Conservation (phyloP, 2,113 vertebrate species). For the Dasyurus viverrinus region DNA sequence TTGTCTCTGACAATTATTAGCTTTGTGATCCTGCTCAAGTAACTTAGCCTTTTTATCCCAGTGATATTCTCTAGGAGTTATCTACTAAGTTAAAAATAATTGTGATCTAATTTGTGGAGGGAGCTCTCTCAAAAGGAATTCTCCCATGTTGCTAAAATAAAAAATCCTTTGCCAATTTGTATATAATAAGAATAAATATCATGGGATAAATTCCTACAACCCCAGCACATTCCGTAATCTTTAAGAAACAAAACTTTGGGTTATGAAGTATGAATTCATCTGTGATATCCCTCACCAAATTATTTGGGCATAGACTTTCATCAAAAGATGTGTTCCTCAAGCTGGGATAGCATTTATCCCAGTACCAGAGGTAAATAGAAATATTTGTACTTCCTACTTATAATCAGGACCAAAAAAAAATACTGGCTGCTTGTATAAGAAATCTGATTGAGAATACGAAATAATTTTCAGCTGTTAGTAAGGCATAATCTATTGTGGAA, state of each 20-base stretch:
- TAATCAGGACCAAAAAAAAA: constrained; percentile 65
- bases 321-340: constrained; percentile 59
- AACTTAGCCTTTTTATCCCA: background rate
- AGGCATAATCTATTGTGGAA: constrained; percentile 68
- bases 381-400: constrained; percentile 66
- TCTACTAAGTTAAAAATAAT: background rate
- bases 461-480: constrained; percentile 74
- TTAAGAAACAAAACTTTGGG: background rate
- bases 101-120: background rate
- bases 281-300: constrained; percentile 17
- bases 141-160: background rate
- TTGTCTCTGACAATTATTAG: background rate
- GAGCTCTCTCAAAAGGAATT: background rate
- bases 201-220: background rate
- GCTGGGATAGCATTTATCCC: constrained; percentile 72
- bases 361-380: constrained; percentile 70
- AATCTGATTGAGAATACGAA: constrained; percentile 68
- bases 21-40: background rate
- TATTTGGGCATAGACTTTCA: constrained; percentile 16
- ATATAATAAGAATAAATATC: constrained; percentile 11
- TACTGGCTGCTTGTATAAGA: constrained; percentile 63
- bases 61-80: background rate
- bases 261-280: background rate
- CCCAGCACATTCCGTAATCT: background rate
- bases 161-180: background rate